These are phyloP conservation scores for Iguana delicatissima DNA, from an alignment of 2,797 vertebrate genomes.

Conservation along the genomic window DNA sequence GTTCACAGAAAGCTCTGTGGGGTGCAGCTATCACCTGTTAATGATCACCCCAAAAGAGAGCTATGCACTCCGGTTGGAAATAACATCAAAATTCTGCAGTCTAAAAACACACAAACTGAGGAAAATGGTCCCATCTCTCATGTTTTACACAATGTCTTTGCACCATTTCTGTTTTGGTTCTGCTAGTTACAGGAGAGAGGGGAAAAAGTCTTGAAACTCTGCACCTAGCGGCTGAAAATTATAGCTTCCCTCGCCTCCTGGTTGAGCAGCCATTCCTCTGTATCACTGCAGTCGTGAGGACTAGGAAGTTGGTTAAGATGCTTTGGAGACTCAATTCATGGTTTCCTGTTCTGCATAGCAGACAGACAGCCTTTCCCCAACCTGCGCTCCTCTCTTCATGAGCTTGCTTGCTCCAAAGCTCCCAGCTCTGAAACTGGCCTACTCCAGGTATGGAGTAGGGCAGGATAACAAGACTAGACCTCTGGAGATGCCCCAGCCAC, in stretches of 20 bases:
- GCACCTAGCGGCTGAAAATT: neutral
- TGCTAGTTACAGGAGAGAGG: no score
- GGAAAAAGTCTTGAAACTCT: no score
- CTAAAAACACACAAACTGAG: neutral
- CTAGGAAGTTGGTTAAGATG: neutral
- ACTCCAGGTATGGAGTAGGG: neutral
- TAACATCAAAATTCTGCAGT: neutral
- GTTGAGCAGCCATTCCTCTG: neutral
- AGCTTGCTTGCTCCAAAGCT: neutral
- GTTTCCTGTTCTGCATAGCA: no score
- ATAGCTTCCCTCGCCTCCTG: no score
- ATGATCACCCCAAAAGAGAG: neutral
- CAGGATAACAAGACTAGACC: neutral
- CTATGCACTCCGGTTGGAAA: neutral
- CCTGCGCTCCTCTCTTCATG: neutral
- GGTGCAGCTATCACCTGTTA: neutral
- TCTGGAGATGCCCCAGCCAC: fast-evolving
- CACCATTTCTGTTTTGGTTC: neutral
- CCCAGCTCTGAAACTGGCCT: neutral
- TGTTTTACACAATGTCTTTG: neutral
- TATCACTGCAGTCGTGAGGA: neutral
- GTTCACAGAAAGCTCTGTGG: no score
- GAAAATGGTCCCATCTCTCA: neutral
- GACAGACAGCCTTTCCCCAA: no score
- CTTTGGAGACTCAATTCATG: neutral